Base-by-base conservation (phyloP, 2,113 vertebrate species). In the Onychorhynchus coronatus region DNA sequence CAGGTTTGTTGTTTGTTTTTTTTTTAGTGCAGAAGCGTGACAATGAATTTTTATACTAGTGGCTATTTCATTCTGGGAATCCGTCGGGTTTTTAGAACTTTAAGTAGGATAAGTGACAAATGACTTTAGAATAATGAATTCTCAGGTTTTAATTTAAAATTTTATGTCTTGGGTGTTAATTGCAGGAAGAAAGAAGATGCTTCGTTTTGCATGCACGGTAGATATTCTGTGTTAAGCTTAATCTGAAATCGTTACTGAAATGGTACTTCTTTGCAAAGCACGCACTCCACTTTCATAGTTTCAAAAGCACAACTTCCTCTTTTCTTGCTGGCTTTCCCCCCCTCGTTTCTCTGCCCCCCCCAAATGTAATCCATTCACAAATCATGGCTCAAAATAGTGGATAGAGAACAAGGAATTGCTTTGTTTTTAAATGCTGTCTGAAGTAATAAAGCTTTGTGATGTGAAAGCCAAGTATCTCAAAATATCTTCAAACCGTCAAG, bases 331-430 rank as follows among this genome's bases (percentile, higher is more conserved):
- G 1, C 63, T 71, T 72, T 14, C 3, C 5, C 8, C 62, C 12
- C 30, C 31, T 33, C 16, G 1, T 6, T 14, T 18, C 9, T 22
- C 3, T 3, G 16, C 20, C 2, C n/a, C 11, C 10, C 22, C 4
- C 28, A 49, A n/a, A 10, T 46, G 58, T 67, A 90, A 84, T 72
- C 92, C 92, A 94, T 96, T 97, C 90, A 93, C 42, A 93, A 95
- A 91, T 86, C 72, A 2, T 72, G 82, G 63, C 83, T 93, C 59
- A 41, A 63, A 87, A 39, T 33, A 72, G 81, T 42, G 37, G 68
- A 24, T 18, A 39, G 88, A 62, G 85, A 94, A 93, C 85, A 95
- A 94, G 88, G 88, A 79, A 88, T 90, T 70, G 75, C 88, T 96
- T 96, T 96, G 92, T 92, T 90, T 91, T 92, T 65, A 78, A 90